Evolutionary conservation across 1,140 invertebrate species (phyloP).

Genomic region (Lerema accius): DNA sequence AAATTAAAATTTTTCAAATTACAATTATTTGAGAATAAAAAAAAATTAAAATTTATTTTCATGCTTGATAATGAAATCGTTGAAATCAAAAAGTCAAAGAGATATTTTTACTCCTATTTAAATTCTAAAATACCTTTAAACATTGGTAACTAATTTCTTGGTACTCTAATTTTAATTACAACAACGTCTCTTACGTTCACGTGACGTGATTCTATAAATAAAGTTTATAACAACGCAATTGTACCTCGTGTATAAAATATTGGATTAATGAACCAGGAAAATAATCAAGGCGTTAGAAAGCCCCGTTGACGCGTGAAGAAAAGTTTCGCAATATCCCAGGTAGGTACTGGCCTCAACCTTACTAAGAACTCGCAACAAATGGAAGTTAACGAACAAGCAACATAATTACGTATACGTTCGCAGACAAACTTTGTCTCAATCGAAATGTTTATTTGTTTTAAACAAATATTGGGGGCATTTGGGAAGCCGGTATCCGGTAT

Average conservation of each 20-base stretch:
- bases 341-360: not conserved
- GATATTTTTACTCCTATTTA: too few species aligned
- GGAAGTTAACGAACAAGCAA: slow-evolving; percentile 5
- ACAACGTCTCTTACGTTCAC: too few species aligned
- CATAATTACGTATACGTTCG: slow-evolving; percentile 4
- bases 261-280: slow-evolving; percentile 8
- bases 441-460: not conserved
- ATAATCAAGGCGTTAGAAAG: slow-evolving; percentile 17
- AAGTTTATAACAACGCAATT: not conserved
- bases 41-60: too few species aligned
- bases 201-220: too few species aligned
- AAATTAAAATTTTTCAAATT: too few species aligned
- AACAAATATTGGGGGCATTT: not conserved
- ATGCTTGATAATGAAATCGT: too few species aligned
- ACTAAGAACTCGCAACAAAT: slow-evolving; percentile 6
- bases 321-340: slow-evolving; percentile 27
- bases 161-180: too few species aligned
- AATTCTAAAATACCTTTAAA: too few species aligned
- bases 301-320: slow-evolving; percentile 4
- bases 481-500: not conserved
- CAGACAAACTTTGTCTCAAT: slow-evolving; percentile 1
- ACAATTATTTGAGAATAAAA: too few species aligned
- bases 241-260: not conserved
- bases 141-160: too few species aligned
- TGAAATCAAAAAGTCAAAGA: too few species aligned